These are phyloP conservation scores for Busseola fusca DNA, from an alignment of 2,888 invertebrate genomes.

Conservation along the genomic window DNA sequence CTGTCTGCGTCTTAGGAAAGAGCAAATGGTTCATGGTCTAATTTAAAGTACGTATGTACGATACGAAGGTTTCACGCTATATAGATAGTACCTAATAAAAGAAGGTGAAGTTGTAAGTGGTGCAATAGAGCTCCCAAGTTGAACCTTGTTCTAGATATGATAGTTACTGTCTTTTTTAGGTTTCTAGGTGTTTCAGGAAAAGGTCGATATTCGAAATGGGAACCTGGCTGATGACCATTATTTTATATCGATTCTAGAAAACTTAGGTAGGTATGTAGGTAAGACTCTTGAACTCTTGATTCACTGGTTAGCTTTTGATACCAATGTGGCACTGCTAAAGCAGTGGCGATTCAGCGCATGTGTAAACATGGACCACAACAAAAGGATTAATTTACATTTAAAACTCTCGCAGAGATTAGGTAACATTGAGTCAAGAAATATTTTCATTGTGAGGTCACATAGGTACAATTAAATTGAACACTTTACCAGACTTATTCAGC, in stretches of 20 bases:
- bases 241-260: constrained; percentile 14
- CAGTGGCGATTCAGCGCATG: not conserved
- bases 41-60: constrained; percentile 9
- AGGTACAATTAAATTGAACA: not conserved
- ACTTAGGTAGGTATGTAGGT: not conserved
- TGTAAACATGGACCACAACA: not conserved
- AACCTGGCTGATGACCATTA: constrained; percentile 12
- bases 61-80: constrained; percentile 11
- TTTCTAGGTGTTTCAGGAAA: constrained; percentile 43
- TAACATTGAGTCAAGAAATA: not conserved
- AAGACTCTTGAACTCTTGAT: not conserved
- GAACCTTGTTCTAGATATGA: constrained; percentile 39
- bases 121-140: constrained; percentile 13
- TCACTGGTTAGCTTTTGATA: not conserved
- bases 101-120: constrained; percentile 33
- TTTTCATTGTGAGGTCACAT: not conserved
- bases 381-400: not conserved
- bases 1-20: no score
- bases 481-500: not conserved
- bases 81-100: constrained; percentile 2
- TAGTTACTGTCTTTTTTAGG: constrained; percentile 37
- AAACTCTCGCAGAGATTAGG: not conserved
- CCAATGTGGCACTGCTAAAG: not conserved
- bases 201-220: constrained; percentile 29
- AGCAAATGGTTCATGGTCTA: constrained; percentile 9